Evolutionary conservation across 2,113 vertebrate genomes (phyloP), one percentile per base, ranked within the genome.

Genomic region (Tetraodon nigroviridis): DNA sequence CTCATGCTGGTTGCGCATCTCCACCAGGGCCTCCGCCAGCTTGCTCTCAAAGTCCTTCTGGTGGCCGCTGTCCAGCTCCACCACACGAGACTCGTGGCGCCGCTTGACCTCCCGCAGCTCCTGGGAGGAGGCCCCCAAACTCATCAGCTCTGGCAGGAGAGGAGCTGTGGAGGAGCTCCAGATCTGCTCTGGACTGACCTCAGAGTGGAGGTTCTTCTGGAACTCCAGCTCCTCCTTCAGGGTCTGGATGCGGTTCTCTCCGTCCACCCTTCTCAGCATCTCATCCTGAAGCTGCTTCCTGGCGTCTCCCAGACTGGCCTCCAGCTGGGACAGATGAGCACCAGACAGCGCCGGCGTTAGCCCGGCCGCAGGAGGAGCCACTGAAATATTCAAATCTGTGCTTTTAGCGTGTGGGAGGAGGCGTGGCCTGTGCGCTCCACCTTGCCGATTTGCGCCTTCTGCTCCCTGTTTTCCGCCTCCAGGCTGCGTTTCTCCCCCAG

Each of bases 241-340:
- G 0, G 94, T 97, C 89, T 97, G 94, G 75, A 94, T 90, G 16
- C 93, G 86, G 80, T 96, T 97, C 82, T 97, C 95, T 0, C 92
- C 93, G 0, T 95, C 94, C 21, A 96, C 95, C 0, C 94, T 86
- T 10, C 93, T 86, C 73, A 97, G 89, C 93, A 94, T 96, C 86
- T 96, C 95, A 0, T 95, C 93, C 87, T 96, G 94, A 58, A 97
- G 92, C 67, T 95, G 92, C 86, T 96, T 97, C 89, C 91, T 94
- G 76, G 89, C 87, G 50, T 97, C 93, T 0, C 24, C 69, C 64
- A 95, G 60, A 61, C 90, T 87, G 0, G 84, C 86, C 52, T 96
- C 93, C 54, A 96, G 84, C 95, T 97, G 14, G 42, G 20, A 71
- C 12, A 32, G 15, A 47, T 29, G 13, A 61, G 57, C 40, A 45